A percentile compares a stretch with the other conserved stretches of the same genome.
phyloP scores from a whole-genome alignment of 1,140 invertebrate genomes.

The Philotrypesis tridentata region DNA sequence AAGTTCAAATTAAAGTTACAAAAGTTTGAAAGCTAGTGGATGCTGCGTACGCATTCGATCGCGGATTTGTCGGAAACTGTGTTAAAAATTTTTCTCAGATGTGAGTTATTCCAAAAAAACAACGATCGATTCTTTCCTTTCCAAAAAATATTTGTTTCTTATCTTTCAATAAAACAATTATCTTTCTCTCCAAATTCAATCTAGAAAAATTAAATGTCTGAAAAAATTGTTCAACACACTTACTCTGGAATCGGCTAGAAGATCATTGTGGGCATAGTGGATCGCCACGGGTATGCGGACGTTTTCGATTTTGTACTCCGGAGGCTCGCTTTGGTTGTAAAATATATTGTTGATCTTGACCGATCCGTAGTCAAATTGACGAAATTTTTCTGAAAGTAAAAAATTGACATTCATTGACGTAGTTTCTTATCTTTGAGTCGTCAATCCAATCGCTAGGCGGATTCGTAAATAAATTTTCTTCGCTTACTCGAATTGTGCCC shows the following conservation, averaged over 20 bases:
- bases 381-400: conserved; percentile 67
- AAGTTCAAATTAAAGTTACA: neutral
- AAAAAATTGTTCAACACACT: no score
- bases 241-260: conserved; percentile 70
- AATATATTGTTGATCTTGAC: conserved; percentile 71
- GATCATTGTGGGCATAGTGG: conserved; percentile 83
- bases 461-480: conserved; percentile 16
- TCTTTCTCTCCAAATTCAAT: no score
- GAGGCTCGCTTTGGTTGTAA: conserved; percentile 75
- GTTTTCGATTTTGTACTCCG: conserved; percentile 77
- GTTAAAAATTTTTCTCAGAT: no score
- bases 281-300: conserved; percentile 79
- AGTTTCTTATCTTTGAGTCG: neutral
- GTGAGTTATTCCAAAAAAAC: no score
- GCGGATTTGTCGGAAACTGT: no score
- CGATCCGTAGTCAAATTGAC: conserved; percentile 74
- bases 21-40: no score
- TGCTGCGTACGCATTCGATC: no score
- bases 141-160: no score
- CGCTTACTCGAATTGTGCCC: conserved; percentile 73
- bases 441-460: neutral
- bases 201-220: no score
- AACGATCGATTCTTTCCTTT: no score
- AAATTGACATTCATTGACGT: neutral
- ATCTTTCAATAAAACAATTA: no score